phyloP scores from a whole-genome alignment of 53 echinoderm and acorn worm genomes.

The Holothuria scabra region DNA sequence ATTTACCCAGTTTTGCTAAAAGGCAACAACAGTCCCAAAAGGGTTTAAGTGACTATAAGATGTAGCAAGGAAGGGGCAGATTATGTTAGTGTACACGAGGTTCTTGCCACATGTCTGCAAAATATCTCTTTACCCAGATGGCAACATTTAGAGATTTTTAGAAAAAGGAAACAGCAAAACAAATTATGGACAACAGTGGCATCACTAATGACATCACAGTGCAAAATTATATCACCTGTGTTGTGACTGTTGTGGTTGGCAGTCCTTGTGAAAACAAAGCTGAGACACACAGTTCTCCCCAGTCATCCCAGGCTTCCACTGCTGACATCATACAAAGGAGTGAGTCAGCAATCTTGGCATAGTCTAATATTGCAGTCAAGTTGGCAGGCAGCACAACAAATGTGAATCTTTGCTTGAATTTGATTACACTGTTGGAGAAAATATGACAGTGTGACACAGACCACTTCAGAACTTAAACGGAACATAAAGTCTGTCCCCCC shows the following conservation, averaged over 20 bases:
- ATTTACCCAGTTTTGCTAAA: no score
- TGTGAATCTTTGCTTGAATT: constrained; percentile 87
- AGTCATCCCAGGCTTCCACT: constrained; percentile 81
- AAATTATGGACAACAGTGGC: background rate
- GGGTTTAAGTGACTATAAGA: no score
- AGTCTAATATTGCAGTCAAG: constrained; percentile 85
- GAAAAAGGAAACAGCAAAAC: no score
- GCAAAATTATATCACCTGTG: constrained; percentile 66
- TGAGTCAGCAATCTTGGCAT: constrained; percentile 87
- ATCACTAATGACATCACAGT: background rate
- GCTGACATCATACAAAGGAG: constrained; percentile 80
- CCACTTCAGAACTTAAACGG: no score
- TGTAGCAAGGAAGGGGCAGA: no score
- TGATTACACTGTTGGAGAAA: constrained; percentile 68
- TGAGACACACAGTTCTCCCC: constrained; percentile 92
- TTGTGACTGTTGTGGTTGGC: constrained; percentile 82
- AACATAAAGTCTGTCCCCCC: no score
- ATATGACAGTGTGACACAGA: background rate
- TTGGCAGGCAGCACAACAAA: constrained; percentile 76
- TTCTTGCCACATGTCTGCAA: no score
- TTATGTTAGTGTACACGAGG: no score
- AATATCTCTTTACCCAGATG: no score
- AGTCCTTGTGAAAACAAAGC: constrained; percentile 92
- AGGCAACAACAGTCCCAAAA: no score
- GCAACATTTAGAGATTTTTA: no score